Evolutionary conservation across 2,113 vertebrate genomes (phyloP), one percentile per base, ranked within the genome.

Genomic region (Mirounga angustirostris): DNA sequence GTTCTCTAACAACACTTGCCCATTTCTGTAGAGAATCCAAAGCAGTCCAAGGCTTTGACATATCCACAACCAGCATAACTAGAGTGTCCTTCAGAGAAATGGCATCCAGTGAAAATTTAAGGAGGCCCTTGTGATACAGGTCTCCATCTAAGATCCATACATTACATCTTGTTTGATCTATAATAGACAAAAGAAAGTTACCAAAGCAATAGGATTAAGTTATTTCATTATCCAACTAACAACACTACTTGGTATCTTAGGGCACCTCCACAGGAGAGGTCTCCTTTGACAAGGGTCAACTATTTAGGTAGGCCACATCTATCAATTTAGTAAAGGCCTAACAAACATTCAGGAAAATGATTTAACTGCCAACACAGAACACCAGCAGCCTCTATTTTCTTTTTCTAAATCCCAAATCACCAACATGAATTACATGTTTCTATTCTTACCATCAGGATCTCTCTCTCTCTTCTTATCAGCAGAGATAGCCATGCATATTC

Each of bases 91-190:
- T 99, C 94, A 99, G 98, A 74, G 99, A 99, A 96, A 98, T 98
- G 89, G 99, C 98, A 46, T 99, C 99, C 97, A 99, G 98, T 0
- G 99, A 99, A 93, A 99, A 99, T 79, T 99, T 99, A 98, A 99
- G 99, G 94, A 99, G 99, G 93, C 99, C 99, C 98, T 99, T 99
- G 98, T 99, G 99, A 98, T 99, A 99, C 21, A 99, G 99, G 98
- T 99, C 99, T 93, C 99, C 99, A 95, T 99, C 99, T 98, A 99
- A 98, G 97, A 99, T 99, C 99, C 99, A 99, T 2, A 99, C 99
- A 86, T 99, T 99, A 98, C 99, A 99, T 97, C 99, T 99, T 87
- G 99, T 99, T 80, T 99, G 99, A 98, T 99, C 99, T 99, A 97
- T 6, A 98, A 98, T 40, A 97, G 69, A 98, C 26, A 61, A 95